Evolutionary conservation across 1,140 invertebrate species (phyloP).

Genomic region (Brachionus paranguensis): DNA sequence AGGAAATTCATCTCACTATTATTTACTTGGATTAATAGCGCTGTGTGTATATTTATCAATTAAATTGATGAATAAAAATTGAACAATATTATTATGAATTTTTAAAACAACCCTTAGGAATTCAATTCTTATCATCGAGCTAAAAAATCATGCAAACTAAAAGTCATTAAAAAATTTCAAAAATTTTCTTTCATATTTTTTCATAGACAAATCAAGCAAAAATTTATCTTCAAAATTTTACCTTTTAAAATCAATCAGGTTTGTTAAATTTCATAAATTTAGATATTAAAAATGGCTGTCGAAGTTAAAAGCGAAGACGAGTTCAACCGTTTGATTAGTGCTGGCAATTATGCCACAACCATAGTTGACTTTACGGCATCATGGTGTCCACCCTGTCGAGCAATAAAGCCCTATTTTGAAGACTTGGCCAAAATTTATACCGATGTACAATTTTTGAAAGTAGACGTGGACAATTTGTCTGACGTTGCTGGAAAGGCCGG

Average conservation of each 20-base stretch:
- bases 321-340: conserved; percentile 1
- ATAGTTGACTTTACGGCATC: conserved; percentile 36
- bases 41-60: neutral
- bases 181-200: neutral
- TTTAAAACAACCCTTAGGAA: neutral
- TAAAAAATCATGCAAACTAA: neutral
- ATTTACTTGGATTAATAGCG: neutral
- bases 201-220: neutral
- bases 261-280: neutral
- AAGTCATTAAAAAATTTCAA: neutral
- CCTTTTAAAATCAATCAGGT: neutral
- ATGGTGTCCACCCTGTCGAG: conserved; percentile 35
- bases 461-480: conserved; percentile 17
- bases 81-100: neutral
- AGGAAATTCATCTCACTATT: neutral
- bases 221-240: neutral
- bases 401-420: conserved; percentile 33
- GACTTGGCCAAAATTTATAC: conserved; percentile 31
- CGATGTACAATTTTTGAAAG: conserved; percentile 36
- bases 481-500: neutral
- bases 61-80: neutral
- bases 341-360: neutral
- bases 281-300: conserved; percentile 13
- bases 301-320: conserved; percentile 22
- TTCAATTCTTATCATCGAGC: neutral